Evolutionary conservation across 2,888 invertebrate species (phyloP), one percentile per base, ranked within the genome.

Genomic region (Adineta ricciae): DNA sequence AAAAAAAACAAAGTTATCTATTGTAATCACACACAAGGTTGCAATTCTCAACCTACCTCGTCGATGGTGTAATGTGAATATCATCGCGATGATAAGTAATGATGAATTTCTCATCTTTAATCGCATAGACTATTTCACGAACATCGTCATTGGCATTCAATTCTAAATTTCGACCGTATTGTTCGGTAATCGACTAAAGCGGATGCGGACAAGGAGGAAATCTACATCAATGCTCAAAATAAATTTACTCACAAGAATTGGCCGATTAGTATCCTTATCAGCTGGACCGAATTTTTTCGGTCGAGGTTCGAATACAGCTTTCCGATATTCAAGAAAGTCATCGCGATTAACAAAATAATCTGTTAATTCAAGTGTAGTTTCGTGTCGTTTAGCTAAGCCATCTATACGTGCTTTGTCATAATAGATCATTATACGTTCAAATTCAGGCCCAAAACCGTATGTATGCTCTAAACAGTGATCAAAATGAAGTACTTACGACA

Each of bases 331-430:
- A 54, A 90, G 87, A 87, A 88, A 89, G 87, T 91, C 91, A 84
- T 89, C 89, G 78, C 90, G 86, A 85, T 89, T 88, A 41, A 87
- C 86, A 85, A 88, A 91, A 85, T 90, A 88, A 86, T 91, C 90
- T 4, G 88, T 89, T 89, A 90, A 90, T 84, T 88, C 89, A 46
- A 87, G 86, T 0, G 89, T 89, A 9, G 89, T 90, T 86, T 90
- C 90, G n/a, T 88, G 88, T 49, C 90, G 87, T 84, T 89, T 89
- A 41, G 88, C 90, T 56, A 95, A 91, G 7, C 94, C 94, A 89
- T 96, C 95, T 11, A 93, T 89, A 4, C 95, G 92, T 0, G 94
- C 93, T 86, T 90, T 88, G 88, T 91, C 87, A 88, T 92, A 93
- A 89, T 92, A 93, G 86, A 87, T 91, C 90, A 85, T 92, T 90